Conservation (phyloP, 2,888 invertebrate species). For the Prenolepis imparis region DNA sequence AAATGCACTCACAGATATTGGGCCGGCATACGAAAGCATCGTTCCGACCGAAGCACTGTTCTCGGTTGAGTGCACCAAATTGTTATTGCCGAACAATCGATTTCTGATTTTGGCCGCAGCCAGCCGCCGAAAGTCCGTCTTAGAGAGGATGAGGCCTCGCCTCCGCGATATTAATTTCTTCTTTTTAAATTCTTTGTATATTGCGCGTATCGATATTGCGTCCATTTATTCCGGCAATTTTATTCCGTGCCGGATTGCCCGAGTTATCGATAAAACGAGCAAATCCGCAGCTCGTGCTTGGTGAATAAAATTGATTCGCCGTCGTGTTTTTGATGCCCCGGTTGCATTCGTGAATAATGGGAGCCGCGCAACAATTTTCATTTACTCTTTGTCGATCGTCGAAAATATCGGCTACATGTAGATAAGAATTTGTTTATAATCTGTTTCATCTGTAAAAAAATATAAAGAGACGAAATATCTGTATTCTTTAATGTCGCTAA, state of each 20-base stretch:
- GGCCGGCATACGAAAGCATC: constrained; percentile 79
- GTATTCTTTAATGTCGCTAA: not conserved
- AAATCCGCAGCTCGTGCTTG: constrained; percentile 44
- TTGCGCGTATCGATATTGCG: constrained; percentile 38
- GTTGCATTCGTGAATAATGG: constrained; percentile 44
- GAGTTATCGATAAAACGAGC: constrained; percentile 51
- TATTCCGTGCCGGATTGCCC: constrained; percentile 39
- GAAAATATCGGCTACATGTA: not conserved
- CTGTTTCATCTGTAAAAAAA: not conserved
- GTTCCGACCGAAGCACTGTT: constrained; percentile 64
- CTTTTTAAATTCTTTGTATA: constrained; percentile 49
- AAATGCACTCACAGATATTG: constrained; percentile 85
- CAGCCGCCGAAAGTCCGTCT: constrained; percentile 64
- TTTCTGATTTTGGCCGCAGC: constrained; percentile 71
- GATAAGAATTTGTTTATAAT: constrained; percentile 2
- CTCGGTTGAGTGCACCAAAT: constrained; percentile 78
- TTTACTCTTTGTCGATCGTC: constrained; percentile 7
- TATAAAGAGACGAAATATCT: not conserved
- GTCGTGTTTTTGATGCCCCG: constrained; percentile 29
- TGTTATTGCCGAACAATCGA: constrained; percentile 80
- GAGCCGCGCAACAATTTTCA: constrained; percentile 43
- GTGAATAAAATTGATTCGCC: constrained; percentile 54
- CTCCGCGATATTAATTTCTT: not conserved
- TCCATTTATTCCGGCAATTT: constrained; percentile 57
- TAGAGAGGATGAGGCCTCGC: constrained; percentile 27